These are phyloP conservation scores for Perca fluviatilis DNA, from an alignment of 2,113 vertebrate genomes.

Conservation along the genomic window DNA sequence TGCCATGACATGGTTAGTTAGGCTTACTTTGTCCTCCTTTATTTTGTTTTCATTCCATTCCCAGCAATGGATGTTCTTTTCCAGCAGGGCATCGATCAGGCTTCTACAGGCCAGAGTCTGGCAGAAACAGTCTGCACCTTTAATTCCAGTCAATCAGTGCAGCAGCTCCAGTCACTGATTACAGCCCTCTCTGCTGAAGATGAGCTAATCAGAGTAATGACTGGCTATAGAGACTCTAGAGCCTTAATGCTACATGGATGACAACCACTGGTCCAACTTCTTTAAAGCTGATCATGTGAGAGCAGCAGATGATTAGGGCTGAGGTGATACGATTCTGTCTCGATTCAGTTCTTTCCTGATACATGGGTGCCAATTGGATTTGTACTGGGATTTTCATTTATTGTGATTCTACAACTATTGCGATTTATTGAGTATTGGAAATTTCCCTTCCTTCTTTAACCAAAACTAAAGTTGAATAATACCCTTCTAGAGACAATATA, in stretches of 20 bases:
- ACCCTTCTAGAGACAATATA: too few relatives aligned
- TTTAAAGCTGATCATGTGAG: neutral
- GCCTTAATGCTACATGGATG: neutral
- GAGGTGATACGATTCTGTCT: too few relatives aligned
- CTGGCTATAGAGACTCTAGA: neutral
- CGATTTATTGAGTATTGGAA: too few relatives aligned
- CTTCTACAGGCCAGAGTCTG: neutral
- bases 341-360: too few relatives aligned
- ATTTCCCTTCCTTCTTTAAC: too few relatives aligned
- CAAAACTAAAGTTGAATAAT: too few relatives aligned
- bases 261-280: accelerated
- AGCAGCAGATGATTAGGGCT: neutral
- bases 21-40: neutral
- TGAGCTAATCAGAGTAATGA: neutral
- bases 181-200: neutral
- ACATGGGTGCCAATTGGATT: too few relatives aligned
- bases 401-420: too few relatives aligned
- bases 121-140: neutral
- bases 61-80: neutral
- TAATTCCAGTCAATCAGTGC: neutral
- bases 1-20: neutral
- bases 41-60: neutral
- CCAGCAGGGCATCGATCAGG: neutral
- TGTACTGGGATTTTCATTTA: too few relatives aligned
- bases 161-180: neutral